Base-by-base conservation (phyloP, 2,113 vertebrate genomes). In the Fulica atra region DNA sequence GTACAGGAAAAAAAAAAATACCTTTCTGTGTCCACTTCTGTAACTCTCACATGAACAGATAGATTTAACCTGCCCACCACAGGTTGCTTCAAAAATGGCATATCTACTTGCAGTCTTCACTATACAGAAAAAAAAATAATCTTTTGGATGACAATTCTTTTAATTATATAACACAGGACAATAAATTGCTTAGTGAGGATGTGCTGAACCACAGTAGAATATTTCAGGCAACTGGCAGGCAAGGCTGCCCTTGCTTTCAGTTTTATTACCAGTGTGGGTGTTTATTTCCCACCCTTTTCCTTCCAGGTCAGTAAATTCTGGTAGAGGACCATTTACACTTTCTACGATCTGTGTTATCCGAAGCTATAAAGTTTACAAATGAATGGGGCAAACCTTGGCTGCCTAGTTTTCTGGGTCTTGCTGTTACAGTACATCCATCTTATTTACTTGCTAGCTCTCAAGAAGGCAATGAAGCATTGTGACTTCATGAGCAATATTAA, bases 291-390 rank as follows among this genome's bases (percentile, higher is more conserved):
- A 94, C 70, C 26, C 25, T 91, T 89, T 92, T 92, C 36, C 66
- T 96, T 95, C 77, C 93, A 97, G 92, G 89, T 96, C 86, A 96
- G 90, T 97, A 96, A 95, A 95, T 96, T 91, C 71, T 94, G 38
- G 68, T 88, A 88, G 73, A 81, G 61, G 53, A 84, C 68, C 70
- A 95, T 96, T 97, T 97, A 96, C 46, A 92, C 86, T 81, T 94
- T 87, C 73, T 92, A 81, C 10, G 16, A 28, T 72, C 46, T 90
- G 19, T 92, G 68, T 89, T 95, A 94, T 90, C 60, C 56, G 76
- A 86, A 86, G 61, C 70, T 94, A 91, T 94, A 94, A 95, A 96
- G 88, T 93, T 93, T 74, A 96, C 54, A 95, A 94, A 95, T 93
- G 84, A 94, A 92, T 36, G 74, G 78, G 92, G 15, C 10, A 96